Evolutionary conservation across 2,113 vertebrate genomes (phyloP).

Genomic region (Catagonus wagneri): DNA sequence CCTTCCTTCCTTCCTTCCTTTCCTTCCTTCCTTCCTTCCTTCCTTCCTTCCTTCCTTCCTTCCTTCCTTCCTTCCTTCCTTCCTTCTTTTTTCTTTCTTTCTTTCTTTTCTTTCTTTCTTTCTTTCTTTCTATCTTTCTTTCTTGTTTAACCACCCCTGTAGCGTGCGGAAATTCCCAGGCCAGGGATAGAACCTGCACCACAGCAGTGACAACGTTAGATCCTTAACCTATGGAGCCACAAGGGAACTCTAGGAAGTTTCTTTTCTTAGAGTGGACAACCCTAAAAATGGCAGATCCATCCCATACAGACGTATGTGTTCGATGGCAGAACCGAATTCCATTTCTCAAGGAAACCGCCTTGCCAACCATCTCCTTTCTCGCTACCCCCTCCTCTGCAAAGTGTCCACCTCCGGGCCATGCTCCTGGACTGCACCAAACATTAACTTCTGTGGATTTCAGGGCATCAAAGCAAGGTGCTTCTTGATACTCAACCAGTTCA

Average conservation of each 20-base stretch:
- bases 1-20: no score
- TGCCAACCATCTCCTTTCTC: not conserved
- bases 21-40: not conserved
- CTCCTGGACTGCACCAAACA: not conserved
- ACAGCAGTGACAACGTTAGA: no score
- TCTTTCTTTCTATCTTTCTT: no score
- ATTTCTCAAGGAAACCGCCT: not conserved
- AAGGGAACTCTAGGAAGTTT: not conserved
- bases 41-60: not conserved
- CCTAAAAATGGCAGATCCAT: constrained; percentile 30
- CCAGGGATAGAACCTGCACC: no score
- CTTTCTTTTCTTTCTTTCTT: no score
- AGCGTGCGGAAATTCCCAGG: no score
- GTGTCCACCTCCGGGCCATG: not conserved
- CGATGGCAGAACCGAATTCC: not conserved
- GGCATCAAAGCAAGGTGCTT: constrained; percentile 6
- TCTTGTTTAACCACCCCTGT: no score
- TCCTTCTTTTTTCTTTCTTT: no score
- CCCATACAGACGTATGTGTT: not conserved
- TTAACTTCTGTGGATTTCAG: constrained; percentile 55
- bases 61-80: not conserved
- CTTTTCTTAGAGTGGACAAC: not conserved
- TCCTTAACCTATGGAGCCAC: no score
- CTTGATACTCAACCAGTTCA: constrained; percentile 4
- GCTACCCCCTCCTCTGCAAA: not conserved